These are phyloP conservation scores for Ophiothrix spiculata DNA, from an alignment of 35 echinoderm and acorn worm genomes.

Conservation along the genomic window DNA sequence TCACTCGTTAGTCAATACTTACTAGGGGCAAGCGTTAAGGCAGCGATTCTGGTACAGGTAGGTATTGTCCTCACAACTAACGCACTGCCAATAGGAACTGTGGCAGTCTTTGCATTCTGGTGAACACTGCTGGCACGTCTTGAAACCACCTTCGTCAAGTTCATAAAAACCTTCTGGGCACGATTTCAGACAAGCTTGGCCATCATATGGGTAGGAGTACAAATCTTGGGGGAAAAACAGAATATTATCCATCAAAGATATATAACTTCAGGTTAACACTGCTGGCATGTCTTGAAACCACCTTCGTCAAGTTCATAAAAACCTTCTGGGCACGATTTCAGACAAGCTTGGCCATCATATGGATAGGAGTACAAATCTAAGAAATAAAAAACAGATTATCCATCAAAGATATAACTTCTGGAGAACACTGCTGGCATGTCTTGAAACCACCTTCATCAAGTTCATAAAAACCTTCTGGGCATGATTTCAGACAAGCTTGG, in stretches of 20 bases:
- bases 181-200: constrained; percentile 15
- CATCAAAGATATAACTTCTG: too few species aligned
- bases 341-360: constrained; percentile 22
- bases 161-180: constrained; percentile 45
- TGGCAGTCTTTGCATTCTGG: constrained; percentile 43
- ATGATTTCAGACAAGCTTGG: constrained; percentile 23
- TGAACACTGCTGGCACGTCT: constrained; percentile 40
- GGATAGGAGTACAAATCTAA: neutral
- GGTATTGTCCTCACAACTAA: constrained; percentile 47
- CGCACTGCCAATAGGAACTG: constrained; percentile 33
- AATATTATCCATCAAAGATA: too few species aligned
- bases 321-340: constrained; percentile 30
- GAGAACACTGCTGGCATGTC: constrained; percentile 52
- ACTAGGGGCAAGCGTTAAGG: constrained; percentile 44
- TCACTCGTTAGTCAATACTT: neutral
- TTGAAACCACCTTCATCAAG: neutral
- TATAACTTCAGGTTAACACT: too few species aligned
- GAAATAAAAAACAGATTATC: too few species aligned
- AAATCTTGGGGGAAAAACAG: too few species aligned
- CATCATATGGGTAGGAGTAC: neutral
- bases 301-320: constrained; percentile 21
- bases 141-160: neutral
- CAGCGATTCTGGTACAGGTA: constrained; percentile 40
- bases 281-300: constrained; percentile 4
- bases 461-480: constrained; percentile 48